These are phyloP conservation scores for Mormyrus proboscirostris DNA, from an alignment of 2,797 vertebrate species.

Conservation along the genomic window DNA sequence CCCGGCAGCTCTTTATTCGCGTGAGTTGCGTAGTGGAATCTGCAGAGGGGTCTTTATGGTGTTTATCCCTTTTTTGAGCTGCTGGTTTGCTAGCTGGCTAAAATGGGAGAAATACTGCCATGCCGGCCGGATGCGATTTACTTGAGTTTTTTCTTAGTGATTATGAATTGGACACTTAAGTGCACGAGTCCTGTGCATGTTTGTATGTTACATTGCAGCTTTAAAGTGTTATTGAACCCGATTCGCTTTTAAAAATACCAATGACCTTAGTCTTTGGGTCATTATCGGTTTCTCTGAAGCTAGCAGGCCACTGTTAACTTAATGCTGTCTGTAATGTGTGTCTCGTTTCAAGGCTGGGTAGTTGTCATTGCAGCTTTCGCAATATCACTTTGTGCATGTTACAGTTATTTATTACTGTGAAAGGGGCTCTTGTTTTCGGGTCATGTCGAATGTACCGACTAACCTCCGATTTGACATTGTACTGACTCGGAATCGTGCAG, in stretches of 20 bases:
- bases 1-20: constrained; percentile 60
- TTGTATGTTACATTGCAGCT: background rate
- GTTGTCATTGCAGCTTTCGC: background rate
- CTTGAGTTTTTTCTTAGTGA: background rate
- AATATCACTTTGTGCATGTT: background rate
- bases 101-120: background rate
- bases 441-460: background rate
- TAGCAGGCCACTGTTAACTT: background rate
- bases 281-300: background rate
- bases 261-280: background rate
- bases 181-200: background rate
- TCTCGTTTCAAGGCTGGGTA: background rate
- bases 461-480: constrained; percentile 14
- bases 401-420: background rate
- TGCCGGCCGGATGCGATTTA: background rate
- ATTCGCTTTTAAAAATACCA: background rate
- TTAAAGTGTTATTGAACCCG: background rate
- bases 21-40: constrained; percentile 44
- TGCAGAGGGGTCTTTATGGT: no score
- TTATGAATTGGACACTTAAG: background rate
- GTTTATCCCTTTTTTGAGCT: background rate
- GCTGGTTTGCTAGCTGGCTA: background rate
- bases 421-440: background rate
- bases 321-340: background rate
- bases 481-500: background rate